Evolutionary conservation across 2,888 invertebrate species (phyloP).

Genomic region (Hemicrepidius hirtus): DNA sequence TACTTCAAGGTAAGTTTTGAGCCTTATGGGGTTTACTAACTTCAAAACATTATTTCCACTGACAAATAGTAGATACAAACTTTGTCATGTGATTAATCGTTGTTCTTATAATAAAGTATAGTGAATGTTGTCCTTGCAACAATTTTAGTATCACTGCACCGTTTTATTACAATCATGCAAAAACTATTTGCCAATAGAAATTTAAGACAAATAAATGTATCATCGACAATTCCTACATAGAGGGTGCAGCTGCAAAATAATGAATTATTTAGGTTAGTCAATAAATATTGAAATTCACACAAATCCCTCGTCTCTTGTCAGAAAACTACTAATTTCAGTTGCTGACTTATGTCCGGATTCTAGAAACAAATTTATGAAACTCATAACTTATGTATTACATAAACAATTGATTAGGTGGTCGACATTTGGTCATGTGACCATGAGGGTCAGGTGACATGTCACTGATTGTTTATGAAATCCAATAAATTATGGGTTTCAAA

Average conservation of each 20-base stretch:
- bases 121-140: background rate
- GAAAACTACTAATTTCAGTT: constrained; percentile 35
- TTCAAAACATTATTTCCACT: constrained; percentile 42
- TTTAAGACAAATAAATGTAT: constrained; percentile 47
- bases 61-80: constrained; percentile 32
- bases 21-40: constrained; percentile 54
- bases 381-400: too few relatives aligned
- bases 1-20: constrained; percentile 51
- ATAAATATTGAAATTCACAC: constrained; percentile 32
- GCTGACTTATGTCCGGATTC: too few relatives aligned
- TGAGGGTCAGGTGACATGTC: too few relatives aligned
- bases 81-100: background rate
- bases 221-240: constrained; percentile 46
- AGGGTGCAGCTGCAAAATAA: constrained; percentile 49
- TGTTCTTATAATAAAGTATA: too few relatives aligned
- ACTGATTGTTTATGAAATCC: too few relatives aligned
- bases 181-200: constrained; percentile 45
- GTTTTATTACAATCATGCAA: background rate
- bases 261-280: constrained; percentile 28
- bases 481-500: too few relatives aligned
- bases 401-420: too few relatives aligned
- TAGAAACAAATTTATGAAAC: too few relatives aligned
- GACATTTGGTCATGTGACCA: too few relatives aligned
- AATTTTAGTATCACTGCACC: background rate
- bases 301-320: constrained; percentile 43